A percentile compares a stretch with the other conserved stretches of the same genome.
Evolutionary conservation across 2,888 invertebrate genomes (phyloP).

Genomic region (Eurytoma adleriae): DNA sequence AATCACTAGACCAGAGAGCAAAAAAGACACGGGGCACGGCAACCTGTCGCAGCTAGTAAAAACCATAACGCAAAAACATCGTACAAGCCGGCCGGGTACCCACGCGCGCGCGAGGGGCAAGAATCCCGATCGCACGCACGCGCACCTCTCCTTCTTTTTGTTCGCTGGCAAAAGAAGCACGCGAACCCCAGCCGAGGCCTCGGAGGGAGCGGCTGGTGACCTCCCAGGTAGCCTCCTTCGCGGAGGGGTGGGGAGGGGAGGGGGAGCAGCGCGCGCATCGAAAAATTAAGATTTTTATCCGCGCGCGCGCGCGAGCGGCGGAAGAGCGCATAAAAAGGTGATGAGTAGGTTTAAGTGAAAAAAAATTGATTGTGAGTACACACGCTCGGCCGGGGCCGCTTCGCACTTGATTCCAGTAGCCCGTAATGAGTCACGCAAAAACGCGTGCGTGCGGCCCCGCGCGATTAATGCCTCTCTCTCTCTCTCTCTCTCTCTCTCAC

Average conservation of each 20-base stretch:
- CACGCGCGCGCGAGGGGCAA: too few species aligned
- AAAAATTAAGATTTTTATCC: constrained; percentile 54
- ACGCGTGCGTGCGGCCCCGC: constrained; percentile 39
- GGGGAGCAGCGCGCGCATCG: constrained; percentile 5
- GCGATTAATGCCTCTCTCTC: constrained; percentile 40
- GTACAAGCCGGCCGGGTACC: too few species aligned
- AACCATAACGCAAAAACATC: too few species aligned
- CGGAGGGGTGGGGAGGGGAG: not conserved
- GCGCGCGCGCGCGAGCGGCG: not conserved
- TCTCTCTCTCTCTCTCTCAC: not conserved
- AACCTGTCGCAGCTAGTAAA: too few species aligned
- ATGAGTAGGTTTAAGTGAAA: constrained; percentile 43
- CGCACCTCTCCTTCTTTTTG: too few species aligned
- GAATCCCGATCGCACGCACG: too few species aligned
- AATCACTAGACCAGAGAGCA: too few species aligned
- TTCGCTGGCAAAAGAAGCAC: too few species aligned
- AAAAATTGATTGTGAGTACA: constrained; percentile 47
- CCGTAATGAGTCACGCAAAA: constrained; percentile 51
- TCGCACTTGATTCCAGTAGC: constrained; percentile 54
- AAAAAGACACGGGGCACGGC: too few species aligned
- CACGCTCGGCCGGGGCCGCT: not conserved
- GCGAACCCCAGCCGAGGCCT: too few species aligned
- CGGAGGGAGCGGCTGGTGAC: constrained; percentile 6
- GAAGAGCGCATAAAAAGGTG: constrained; percentile 46
- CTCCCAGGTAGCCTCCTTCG: constrained; percentile 47